Evolutionary conservation across 2,113 vertebrate species (phyloP), one percentile per base, ranked within the genome.

Genomic region (Murina feae): DNA sequence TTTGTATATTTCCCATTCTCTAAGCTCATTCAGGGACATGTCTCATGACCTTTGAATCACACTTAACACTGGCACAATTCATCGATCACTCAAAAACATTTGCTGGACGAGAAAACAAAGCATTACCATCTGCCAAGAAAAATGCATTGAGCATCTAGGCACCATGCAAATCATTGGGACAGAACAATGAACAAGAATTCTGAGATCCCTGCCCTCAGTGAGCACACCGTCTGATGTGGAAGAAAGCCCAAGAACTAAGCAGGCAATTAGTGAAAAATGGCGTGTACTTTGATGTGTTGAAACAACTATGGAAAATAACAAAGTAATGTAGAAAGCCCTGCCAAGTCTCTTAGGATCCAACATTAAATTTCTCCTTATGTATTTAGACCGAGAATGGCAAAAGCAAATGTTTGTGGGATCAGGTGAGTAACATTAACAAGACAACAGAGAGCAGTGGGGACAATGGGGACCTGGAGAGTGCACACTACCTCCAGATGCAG

Each of bases 91-190:
- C 51, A 60, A 10, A 49, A 42, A 44, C 2, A 47, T 35, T 76
- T 53, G 51, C 28, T 66, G n/a, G 85, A 55, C n/a, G 32, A 90
- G 65, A 90, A 92, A 83, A 25, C 39, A 93, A 80, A 51, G 21
- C 37, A 37, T 30, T 2, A 65, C 44, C 35, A 86, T 37, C 69
- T 68, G 21, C 32, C 60, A 78, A 74, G 30, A 44, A 76, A 85
- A 68, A 58, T 5, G 5, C 68, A 14, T 53, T 63, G 47, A n/a
- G 65, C 13, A 6, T 10, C 39, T 74, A 78, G 9, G 9, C 32
- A 2, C 13, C 75, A 11, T 76, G 69, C 60, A 72, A 72, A 80
- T 69, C 82, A 16, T 1, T 72, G 25, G 51, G 32, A 28, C 4
- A 39, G 4, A 78, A 60, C 14, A 17, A 28, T 16, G 37, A 87